Conservation (phyloP, 2,113 vertebrate species). For the Chloropsis hardwickii region DNA sequence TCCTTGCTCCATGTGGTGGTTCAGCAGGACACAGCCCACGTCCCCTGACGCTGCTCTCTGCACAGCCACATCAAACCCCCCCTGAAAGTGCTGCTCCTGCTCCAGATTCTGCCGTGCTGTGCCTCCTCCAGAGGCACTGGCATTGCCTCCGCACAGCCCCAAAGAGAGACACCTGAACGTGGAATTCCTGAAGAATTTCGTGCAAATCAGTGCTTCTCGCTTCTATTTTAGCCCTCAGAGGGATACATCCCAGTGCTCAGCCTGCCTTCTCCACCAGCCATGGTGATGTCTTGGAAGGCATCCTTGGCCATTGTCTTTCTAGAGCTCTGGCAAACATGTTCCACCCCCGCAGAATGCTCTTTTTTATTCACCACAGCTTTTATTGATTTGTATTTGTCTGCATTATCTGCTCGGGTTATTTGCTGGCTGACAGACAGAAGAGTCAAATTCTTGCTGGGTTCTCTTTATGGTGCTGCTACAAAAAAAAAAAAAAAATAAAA, state of each 20-base stretch:
- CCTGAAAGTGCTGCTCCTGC: background rate
- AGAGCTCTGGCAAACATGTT: background rate
- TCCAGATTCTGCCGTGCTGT: background rate
- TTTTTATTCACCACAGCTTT: background rate
- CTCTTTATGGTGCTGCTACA: background rate
- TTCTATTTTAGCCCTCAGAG: background rate
- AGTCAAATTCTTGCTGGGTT: background rate
- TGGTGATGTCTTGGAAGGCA: background rate
- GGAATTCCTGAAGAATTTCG: background rate
- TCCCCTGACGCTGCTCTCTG: background rate
- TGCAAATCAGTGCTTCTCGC: background rate
- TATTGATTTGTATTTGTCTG: slow-evolving; percentile 20
- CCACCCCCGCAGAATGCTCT: background rate
- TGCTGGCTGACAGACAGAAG: background rate
- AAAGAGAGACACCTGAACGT: background rate
- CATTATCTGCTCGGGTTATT: background rate
- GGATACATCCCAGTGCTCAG: background rate
- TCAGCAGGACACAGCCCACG: background rate
- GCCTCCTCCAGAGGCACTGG: background rate
- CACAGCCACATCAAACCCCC: background rate
- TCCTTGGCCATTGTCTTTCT: background rate
- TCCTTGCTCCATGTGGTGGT: background rate
- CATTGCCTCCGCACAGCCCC: background rate
- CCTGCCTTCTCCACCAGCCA: background rate
- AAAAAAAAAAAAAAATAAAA: background rate